These are phyloP conservation scores for Drosophila mimetica DNA, from an alignment of 2,888 invertebrate species.

Conservation along the genomic window DNA sequence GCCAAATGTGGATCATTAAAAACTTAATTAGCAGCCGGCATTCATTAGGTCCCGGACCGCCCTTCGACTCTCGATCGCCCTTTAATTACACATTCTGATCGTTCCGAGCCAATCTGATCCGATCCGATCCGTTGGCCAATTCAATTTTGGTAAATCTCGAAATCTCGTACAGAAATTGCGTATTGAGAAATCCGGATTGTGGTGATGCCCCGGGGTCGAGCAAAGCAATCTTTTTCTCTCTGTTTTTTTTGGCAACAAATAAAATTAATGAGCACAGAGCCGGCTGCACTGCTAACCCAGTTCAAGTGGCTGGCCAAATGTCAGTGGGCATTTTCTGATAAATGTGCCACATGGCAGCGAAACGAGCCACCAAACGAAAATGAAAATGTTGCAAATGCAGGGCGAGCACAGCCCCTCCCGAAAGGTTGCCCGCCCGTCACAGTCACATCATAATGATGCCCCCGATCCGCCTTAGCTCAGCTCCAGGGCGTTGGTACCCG, in stretches of 20 bases:
- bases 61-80: slow-evolving; percentile 52
- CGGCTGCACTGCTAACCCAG: slow-evolving; percentile 65
- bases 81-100: slow-evolving; percentile 49
- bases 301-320: slow-evolving; percentile 72
- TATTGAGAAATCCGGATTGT: slow-evolving; percentile 65
- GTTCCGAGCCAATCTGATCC: slow-evolving; percentile 2
- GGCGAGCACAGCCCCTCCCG: slow-evolving; percentile 63
- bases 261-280: slow-evolving; percentile 67
- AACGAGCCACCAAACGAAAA: slow-evolving; percentile 57
- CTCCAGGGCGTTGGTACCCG: slow-evolving; percentile 16
- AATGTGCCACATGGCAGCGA: slow-evolving; percentile 72
- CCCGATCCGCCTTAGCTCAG: slow-evolving; percentile 66
- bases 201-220: slow-evolving; percentile 37
- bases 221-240: slow-evolving; percentile 24
- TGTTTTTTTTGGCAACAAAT: slow-evolving; percentile 55
- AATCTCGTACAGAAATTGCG: slow-evolving; percentile 56
- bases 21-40: slow-evolving; percentile 53
- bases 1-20: slow-evolving; percentile 52
- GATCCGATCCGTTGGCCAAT: slow-evolving; percentile 32
- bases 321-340: slow-evolving; percentile 74
- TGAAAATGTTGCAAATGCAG: slow-evolving; percentile 66
- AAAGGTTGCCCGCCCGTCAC: slow-evolving; percentile 63
- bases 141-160: slow-evolving; percentile 39
- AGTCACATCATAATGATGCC: slow-evolving; percentile 79
- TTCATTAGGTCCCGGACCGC: slow-evolving; percentile 56